Evolutionary conservation across 2,113 vertebrate species (phyloP).

Genomic region (Girardinichthys multiradiatus): DNA sequence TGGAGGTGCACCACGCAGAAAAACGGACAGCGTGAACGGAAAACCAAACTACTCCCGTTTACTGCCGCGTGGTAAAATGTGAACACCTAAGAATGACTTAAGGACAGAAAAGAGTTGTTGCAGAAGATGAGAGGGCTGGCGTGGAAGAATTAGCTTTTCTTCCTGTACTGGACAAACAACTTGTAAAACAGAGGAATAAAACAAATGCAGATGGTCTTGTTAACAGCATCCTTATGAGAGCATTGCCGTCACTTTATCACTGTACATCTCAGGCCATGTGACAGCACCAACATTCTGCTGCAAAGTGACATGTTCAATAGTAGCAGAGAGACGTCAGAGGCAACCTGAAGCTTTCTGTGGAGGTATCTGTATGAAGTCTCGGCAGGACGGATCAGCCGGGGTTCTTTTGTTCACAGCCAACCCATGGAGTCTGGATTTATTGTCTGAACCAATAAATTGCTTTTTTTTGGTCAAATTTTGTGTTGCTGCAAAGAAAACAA

Average conservation of each 20-base stretch:
- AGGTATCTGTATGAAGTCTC: not conserved
- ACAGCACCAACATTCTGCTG: conserved; percentile 9
- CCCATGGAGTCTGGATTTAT: not conserved
- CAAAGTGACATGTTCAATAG: conserved; percentile 22
- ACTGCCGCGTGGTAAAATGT: conserved; percentile 11
- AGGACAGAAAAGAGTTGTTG: not conserved
- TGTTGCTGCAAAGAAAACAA: not conserved
- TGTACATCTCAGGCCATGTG: conserved; percentile 23
- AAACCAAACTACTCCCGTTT: not conserved
- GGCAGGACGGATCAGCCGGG: not conserved
- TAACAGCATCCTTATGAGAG: not conserved
- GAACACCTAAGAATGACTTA: conserved; percentile 1
- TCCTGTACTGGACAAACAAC: not conserved
- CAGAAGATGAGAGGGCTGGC: not conserved
- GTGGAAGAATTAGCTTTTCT: not conserved
- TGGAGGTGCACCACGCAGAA: not conserved
- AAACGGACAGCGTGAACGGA: conserved; percentile 1
- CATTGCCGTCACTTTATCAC: not conserved
- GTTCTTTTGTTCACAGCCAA: not conserved
- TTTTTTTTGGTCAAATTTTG: not conserved
- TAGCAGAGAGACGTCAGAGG: not conserved
- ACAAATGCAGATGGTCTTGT: conserved; percentile 12
- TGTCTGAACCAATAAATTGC: conserved; percentile 7
- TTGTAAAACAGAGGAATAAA: conserved; percentile 2
- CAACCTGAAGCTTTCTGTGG: too few relatives aligned